Percentiles rank a stretch among this genome's conserved stretches.
Evolutionary conservation across 2,113 vertebrate species (phyloP).

Genomic region (Cephalophus harveyi): DNA sequence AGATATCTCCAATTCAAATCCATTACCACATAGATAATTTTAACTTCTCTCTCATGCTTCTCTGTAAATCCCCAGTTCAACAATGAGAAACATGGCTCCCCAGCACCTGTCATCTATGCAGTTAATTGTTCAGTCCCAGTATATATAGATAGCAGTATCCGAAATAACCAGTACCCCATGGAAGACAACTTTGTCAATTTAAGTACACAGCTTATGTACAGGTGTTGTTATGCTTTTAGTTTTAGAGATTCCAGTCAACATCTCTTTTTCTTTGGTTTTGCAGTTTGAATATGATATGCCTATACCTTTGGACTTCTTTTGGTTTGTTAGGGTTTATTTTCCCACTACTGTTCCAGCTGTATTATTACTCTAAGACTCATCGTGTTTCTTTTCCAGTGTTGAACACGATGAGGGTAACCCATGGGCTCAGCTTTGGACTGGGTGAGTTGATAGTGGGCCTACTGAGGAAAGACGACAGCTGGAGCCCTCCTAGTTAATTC

Average conservation of each 20-base stretch:
- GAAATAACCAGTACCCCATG: not conserved
- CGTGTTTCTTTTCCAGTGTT: not conserved
- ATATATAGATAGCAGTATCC: not conserved
- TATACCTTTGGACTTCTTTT: not conserved
- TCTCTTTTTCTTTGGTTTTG: not conserved
- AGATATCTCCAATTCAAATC: no score
- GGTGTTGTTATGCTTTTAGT: not conserved
- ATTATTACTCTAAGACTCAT: not conserved
- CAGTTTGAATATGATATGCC: not conserved
- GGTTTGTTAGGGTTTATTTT: not conserved
- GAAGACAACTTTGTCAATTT: not conserved
- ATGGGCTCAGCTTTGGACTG: no score
- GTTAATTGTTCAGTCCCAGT: not conserved
- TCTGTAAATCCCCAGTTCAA: not conserved
- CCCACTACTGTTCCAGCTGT: not conserved
- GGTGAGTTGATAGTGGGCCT: no score
- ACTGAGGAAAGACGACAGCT: not conserved
- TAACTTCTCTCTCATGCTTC: no score
- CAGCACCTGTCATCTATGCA: no score
- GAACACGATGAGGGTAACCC: not conserved
- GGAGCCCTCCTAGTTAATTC: no score
- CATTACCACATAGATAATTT: no score
- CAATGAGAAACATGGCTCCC: not conserved
- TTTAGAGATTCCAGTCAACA: not conserved
- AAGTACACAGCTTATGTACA: not conserved